Evolutionary conservation across 2,888 invertebrate species (phyloP), one percentile per base, ranked within the genome.

Genomic region (Metalampra italica): DNA sequence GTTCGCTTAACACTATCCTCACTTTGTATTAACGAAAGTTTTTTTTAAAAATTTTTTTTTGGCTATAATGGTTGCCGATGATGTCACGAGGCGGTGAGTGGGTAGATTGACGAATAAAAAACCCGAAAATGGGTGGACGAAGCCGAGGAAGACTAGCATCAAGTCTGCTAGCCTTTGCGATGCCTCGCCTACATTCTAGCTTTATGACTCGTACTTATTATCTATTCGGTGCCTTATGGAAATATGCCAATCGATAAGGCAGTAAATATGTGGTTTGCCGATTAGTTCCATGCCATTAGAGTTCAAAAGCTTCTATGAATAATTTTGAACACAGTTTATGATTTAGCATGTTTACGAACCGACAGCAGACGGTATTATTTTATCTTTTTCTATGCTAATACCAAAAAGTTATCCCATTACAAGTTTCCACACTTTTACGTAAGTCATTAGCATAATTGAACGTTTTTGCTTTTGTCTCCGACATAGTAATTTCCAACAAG

Each of bases 91-190:
- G 36, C 36, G 2, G 53, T 66, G 9, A n/a, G 71, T 58, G 57
- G 71, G 71, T 57, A 74, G 71, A 47, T 51, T 60, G 88, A 85
- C 86, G 87, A 65, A 86, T 56, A 86, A 64, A 55, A 76, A 71
- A 66, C 69, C 71, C 66, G 45, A 60, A 58, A 62, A 61, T 62
- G 75, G 79, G 65, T 61, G 54, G 82, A 78, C 84, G 81, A 73
- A 57, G 64, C 64, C 54, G 83, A 87, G 88, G 84, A 78, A 78
- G 78, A 54, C 72, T 70, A 68, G 56, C 70, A 55, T 69, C 43
- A 54, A 86, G 83, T 52, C 62, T 71, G 76, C 73, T 75, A 64
- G 75, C 58, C 71, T 82, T 85, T 85, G 88, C 87, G 88, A 88
- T 89, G 60, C 62, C 64, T 79, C 80, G 86, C 74, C 85, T 75